These are phyloP conservation scores for Hirtodrosophila alboralis DNA, from an alignment of 2,888 invertebrate species.

Conservation along the genomic window DNA sequence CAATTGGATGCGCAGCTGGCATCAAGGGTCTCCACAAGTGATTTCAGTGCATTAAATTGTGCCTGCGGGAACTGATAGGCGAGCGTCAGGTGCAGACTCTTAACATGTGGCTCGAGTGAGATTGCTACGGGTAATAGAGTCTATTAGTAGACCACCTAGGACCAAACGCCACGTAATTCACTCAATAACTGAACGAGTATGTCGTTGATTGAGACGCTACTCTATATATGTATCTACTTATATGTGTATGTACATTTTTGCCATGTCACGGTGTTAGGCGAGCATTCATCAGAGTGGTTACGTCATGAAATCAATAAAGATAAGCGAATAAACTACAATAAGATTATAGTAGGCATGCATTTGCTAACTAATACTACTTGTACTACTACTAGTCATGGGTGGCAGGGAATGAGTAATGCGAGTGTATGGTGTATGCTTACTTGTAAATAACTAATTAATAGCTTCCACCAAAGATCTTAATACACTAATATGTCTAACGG, in stretches of 20 bases:
- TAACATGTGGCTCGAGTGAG: slow-evolving; percentile 91
- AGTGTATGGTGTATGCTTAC: neutral
- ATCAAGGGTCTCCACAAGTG: slow-evolving; percentile 89
- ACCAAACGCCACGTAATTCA: slow-evolving; percentile 17
- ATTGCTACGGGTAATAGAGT: slow-evolving; percentile 85
- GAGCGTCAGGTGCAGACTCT: slow-evolving; percentile 93
- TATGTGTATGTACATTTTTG: slow-evolving; percentile 3
- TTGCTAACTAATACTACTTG: slow-evolving; percentile 5
- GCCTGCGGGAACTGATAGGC: slow-evolving; percentile 93
- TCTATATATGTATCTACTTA: slow-evolving; percentile 19
- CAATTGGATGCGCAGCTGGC: slow-evolving; percentile 88
- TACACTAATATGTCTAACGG: too few relatives aligned
- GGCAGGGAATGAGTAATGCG: neutral
- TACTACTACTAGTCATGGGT: neutral
- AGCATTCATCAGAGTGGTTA: neutral
- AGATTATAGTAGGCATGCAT: slow-evolving; percentile 22
- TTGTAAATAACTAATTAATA: neutral
- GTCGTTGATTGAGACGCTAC: neutral
- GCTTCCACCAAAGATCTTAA: too few relatives aligned
- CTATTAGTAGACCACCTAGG: slow-evolving; percentile 52
- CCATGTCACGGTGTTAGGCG: slow-evolving; percentile 5
- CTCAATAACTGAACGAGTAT: slow-evolving; percentile 11
- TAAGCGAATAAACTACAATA: slow-evolving; percentile 33
- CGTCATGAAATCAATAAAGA: slow-evolving; percentile 25
- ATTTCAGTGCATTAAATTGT: slow-evolving; percentile 89